Evolutionary conservation across 1,140 invertebrate species (phyloP), one percentile per base, ranked within the genome.

Genomic region (Anadara kagoshimensis): DNA sequence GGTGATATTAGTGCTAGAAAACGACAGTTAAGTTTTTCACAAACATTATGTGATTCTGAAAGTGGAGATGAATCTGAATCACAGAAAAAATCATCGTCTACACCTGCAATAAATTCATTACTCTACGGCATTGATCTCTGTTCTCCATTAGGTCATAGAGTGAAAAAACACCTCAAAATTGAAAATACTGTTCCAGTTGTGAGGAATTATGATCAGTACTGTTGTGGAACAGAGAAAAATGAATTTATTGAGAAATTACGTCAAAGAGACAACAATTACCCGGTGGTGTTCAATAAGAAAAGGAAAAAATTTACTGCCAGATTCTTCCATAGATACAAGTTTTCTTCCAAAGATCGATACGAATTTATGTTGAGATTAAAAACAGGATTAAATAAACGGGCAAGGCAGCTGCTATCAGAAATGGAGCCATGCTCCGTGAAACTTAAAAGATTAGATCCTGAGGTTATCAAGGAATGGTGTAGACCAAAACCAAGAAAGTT

Each of bases 81-180:
- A 26, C 69, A 68, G 24, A 64, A 61, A 49, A 53, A 53, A 18
- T 63, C 65, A 29, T 64, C 65, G 12, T 63, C 54, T 18, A 73
- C 69, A 43, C 57, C 61, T 24, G 61, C 63, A 12, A 63, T 70
- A 20, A 72, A 76, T 53, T 73, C 76, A 16, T 75, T 78, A 47
- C 64, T 85, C 12, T 69, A 82, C 24, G 68, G 65, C n/a, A 78
- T 85, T 61, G 78, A 76, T 49, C 67, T 84, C 22, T 73, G 78
- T 12, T 85, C 83, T 22, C 73, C 68, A 26, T 65, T 85, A 12
- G 83, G 83, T 3, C 75, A 81, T 44, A 61, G 83, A 54, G 51
- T 85, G 8, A 80, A 80, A 58, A 83, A 81, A 63, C 78, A 81
- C 68, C 71, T 81, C 11, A 78, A 81, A 64, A 75, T 69, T n/a